phyloP scores from a whole-genome alignment of 2,797 vertebrate species.

The Phalanger gymnotis region DNA sequence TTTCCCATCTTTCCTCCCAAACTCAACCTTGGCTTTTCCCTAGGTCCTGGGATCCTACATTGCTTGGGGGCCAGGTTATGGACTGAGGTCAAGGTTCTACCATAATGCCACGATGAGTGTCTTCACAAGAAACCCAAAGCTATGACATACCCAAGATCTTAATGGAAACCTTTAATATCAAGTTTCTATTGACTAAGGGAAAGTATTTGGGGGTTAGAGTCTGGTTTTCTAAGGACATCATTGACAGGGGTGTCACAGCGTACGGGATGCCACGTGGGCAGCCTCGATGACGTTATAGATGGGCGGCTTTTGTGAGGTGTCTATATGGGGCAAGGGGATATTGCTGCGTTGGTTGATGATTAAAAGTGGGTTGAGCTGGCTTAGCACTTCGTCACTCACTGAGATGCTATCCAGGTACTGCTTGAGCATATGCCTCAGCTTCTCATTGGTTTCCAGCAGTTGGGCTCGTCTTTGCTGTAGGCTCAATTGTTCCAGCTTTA shows the following conservation, averaged over 20 bases:
- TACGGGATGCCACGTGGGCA: conserved; percentile 77
- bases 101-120: background rate
- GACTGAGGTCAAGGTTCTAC: background rate
- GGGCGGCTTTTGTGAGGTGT: background rate
- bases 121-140: conserved; percentile 28
- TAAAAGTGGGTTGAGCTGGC: conserved; percentile 82
- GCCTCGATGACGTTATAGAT: conserved; percentile 76
- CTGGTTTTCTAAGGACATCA: background rate
- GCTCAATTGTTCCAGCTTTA: conserved; percentile 86
- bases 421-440: conserved; percentile 83
- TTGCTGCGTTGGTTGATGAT: conserved; percentile 63
- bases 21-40: conserved; percentile 7
- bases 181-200: background rate
- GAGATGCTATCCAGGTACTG: conserved; percentile 87
- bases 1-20: conserved; percentile 4
- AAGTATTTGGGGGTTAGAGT: background rate
- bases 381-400: conserved; percentile 80
- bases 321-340: conserved; percentile 38
- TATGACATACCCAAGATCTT: background rate
- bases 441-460: conserved; percentile 82
- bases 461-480: conserved; percentile 79
- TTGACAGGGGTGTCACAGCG: conserved; percentile 39
- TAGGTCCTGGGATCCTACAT: background rate
- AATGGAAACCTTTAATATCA: conserved; percentile 58
- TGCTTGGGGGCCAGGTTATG: background rate